Conservation (phyloP, 2,113 vertebrate genomes). For the Malurus elegans region DNA sequence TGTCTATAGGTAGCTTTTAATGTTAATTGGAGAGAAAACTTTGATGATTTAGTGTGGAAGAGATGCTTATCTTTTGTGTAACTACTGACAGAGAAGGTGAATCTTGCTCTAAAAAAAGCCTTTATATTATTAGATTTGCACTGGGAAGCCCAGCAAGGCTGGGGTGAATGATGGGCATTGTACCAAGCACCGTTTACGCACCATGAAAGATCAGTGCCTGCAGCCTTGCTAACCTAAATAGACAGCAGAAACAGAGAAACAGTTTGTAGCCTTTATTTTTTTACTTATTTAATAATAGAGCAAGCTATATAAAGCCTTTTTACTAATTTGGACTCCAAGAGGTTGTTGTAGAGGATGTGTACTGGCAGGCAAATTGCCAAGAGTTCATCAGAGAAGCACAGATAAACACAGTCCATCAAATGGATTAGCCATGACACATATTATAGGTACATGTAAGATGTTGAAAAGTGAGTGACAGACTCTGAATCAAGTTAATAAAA, state of each 20-base stretch:
- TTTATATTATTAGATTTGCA: not conserved
- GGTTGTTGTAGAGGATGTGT: not conserved
- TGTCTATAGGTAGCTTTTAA: not conserved
- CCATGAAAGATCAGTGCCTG: not conserved
- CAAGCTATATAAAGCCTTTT: not conserved
- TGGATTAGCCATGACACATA: not conserved
- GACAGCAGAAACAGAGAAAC: not conserved
- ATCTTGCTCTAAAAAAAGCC: not conserved
- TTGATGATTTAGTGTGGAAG: not conserved
- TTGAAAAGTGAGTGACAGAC: slow-evolving; percentile 12
- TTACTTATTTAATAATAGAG: not conserved
- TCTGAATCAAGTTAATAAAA: slow-evolving; percentile 40
- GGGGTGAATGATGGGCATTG: not conserved
- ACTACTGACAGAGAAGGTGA: not conserved
- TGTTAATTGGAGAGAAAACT: not conserved
- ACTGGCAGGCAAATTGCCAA: not conserved
- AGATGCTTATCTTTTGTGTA: not conserved
- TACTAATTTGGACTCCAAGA: not conserved
- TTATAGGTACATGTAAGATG: not conserved
- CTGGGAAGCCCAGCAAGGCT: not conserved
- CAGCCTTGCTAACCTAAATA: not conserved
- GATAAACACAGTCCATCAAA: not conserved
- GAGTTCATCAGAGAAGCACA: not conserved
- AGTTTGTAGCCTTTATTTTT: not conserved
- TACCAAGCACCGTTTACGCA: not conserved